Percentiles rank a stretch among this genome's conserved stretches.
Evolutionary conservation across 2,797 vertebrate species (phyloP).

Genomic region (Melanotaenia boesemani): DNA sequence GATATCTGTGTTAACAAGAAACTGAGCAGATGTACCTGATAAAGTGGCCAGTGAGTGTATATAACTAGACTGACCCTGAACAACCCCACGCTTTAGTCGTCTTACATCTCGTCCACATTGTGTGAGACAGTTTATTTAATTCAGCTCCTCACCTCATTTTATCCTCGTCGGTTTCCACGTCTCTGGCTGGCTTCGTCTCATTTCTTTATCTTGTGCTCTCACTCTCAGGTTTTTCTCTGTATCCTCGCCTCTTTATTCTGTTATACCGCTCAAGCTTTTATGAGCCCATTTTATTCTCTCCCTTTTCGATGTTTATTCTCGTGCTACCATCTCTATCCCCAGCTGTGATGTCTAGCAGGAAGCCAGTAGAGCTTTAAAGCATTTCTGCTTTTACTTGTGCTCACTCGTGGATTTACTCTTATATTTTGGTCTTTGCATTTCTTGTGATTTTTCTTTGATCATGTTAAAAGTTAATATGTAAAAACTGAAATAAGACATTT

Average conservation of each 20-base stretch:
- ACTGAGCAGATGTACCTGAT: no score
- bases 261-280: slow-evolving; percentile 30
- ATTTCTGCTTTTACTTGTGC: neutral
- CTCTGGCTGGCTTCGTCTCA: slow-evolving; percentile 4
- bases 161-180: slow-evolving; percentile 24
- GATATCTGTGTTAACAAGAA: no score
- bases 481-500: no score
- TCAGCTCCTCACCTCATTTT: slow-evolving; percentile 23
- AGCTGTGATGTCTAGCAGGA: slow-evolving; percentile 18
- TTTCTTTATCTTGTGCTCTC: slow-evolving; percentile 28
- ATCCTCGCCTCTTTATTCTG: slow-evolving; percentile 20
- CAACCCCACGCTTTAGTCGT: neutral
- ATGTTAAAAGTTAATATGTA: no score
- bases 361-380: slow-evolving; percentile 33
- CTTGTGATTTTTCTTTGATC: neutral
- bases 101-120: neutral
- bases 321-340: slow-evolving; percentile 19
- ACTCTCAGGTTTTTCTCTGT: slow-evolving; percentile 20
- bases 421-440: neutral
- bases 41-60: no score
- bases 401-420: slow-evolving; percentile 10
- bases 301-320: slow-evolving; percentile 19
- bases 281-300: slow-evolving; percentile 13
- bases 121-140: neutral
- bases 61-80: slow-evolving; percentile 22